Evolutionary conservation across 2,797 vertebrate genomes (phyloP).

Genomic region (Lepilemur septentrionalis): DNA sequence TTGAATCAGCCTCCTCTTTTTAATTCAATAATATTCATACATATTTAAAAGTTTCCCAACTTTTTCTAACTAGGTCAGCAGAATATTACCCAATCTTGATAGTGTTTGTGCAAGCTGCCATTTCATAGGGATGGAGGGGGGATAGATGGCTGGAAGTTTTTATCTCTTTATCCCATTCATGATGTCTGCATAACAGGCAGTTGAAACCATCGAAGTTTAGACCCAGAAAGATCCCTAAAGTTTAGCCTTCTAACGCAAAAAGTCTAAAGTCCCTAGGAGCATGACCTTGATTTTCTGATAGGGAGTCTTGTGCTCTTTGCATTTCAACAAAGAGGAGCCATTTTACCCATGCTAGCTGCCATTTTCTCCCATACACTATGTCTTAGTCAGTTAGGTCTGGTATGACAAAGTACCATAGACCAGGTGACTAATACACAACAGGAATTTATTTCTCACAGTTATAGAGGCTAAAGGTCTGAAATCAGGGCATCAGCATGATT

Average conservation of each 20-base stretch:
- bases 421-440: not conserved
- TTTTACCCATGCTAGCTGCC: not conserved
- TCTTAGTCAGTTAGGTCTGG: not conserved
- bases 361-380: not conserved
- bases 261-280: not conserved
- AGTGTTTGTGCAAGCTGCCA: conserved; percentile 50
- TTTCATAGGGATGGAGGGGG: conserved; percentile 1
- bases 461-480: not conserved
- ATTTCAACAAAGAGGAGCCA: not conserved
- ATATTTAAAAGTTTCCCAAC: conserved; percentile 68
- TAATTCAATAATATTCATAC: conserved; percentile 72
- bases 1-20: conserved; percentile 71
- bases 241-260: not conserved
- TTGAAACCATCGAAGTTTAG: not conserved
- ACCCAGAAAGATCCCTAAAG: not conserved
- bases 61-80: conserved; percentile 70
- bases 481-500: not conserved
- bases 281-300: not conserved
- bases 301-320: not conserved
- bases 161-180: not conserved
- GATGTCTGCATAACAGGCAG: not conserved
- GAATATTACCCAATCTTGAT: conserved; percentile 62
- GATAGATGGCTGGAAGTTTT: not conserved
- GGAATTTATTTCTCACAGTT: not conserved
- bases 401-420: not conserved